Base-by-base conservation (phyloP, 1,140 invertebrate genomes). In the Caenorhabditis elegans region DNA sequence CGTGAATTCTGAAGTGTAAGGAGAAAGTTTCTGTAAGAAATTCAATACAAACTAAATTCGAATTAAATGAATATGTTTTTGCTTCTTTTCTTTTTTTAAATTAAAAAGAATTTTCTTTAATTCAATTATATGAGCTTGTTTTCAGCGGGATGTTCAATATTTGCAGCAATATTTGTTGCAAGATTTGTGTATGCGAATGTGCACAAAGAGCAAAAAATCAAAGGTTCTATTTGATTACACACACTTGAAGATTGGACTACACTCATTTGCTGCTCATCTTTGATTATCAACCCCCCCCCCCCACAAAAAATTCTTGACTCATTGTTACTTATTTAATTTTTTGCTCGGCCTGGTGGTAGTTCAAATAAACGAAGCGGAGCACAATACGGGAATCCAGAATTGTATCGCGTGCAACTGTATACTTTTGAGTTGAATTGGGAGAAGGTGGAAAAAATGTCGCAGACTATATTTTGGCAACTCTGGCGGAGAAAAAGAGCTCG, bases 1-100 rank as follows among this genome's bases (percentile, higher is more conserved):
- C 60, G 60, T 70, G 60, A 70, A 70, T 70, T 39, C 34, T 70
- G 34, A 39, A 70, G 34, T 70, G 60, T 70, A 70, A 19, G 49
- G 49, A 53, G 49, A 53, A 53, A 24, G 26, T 26, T 46, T 46
- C 3, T 0, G 1, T 49, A 11, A 49, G 47, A 6, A 60, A 17
- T n/a, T n/a, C n/a, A n/a, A n/a, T n/a, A 31, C 19, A 34, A 31
- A 31, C 26, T 60, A 3, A 2, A 26, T 53, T 53, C 49, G 13
- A 26, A n/a, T n/a, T n/a, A 4, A 55, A 26, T 24, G 49, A 53
- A 26, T 53, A 26, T 10, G 6, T 28, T 26, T 22, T 55, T 55
- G 13, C 8, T 11, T 26, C 11, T 13, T 26, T 53, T 10, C 39
- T 43, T 5, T 8, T 43, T 43, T 43, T 43, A 43, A 8, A 8